Evolutionary conservation across 1,140 invertebrate genomes (phyloP), one percentile per base, ranked within the genome.

Genomic region (Zophobas morio): DNA sequence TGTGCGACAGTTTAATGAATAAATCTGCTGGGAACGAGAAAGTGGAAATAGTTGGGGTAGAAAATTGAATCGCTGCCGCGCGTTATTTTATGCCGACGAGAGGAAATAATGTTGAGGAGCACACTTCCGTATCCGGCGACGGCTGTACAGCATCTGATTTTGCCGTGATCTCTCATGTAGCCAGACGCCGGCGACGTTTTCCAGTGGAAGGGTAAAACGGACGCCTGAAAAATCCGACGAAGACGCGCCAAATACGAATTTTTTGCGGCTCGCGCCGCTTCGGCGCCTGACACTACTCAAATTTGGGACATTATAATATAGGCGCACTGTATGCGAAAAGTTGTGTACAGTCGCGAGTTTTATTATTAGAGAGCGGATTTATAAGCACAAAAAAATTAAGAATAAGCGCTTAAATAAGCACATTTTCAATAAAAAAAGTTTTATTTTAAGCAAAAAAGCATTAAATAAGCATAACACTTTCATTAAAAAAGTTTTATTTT

Each of bases 111-210:
- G n/a, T 66, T 66, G 37, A 39, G 42, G 20, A 66, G 20, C 37
- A 36, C 60, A 66, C 60, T 66, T 66, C 60, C 60, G 60, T n/a
- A 32, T 66, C 60, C 20, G 40, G 37, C 60, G 39, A 66, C 39
- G 60, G 60, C 60, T 42, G 39, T 66, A 42, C 60, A 66, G 60
- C 60, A 66, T 66, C 60, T 66, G 60, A 66, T 66, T 66, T 32
- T 36, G 60, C 1, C 60, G 60, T 66, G 60, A 66, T 66, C 60
- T 66, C 36, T 66, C 36, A 32, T 66, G 60, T 42, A 66, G 60
- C 60, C 39, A 66, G 60, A 66, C 60, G 60, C 60, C 60, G 57
- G 33, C 60, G 60, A 66, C 60, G 60, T 51, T 20, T 20, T 51
- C 8, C 56, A 36, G 60, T 66, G 60, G 60, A 66, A 66, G 60